Conservation (phyloP, 2,797 vertebrate genomes). For the Todus mexicanus region DNA sequence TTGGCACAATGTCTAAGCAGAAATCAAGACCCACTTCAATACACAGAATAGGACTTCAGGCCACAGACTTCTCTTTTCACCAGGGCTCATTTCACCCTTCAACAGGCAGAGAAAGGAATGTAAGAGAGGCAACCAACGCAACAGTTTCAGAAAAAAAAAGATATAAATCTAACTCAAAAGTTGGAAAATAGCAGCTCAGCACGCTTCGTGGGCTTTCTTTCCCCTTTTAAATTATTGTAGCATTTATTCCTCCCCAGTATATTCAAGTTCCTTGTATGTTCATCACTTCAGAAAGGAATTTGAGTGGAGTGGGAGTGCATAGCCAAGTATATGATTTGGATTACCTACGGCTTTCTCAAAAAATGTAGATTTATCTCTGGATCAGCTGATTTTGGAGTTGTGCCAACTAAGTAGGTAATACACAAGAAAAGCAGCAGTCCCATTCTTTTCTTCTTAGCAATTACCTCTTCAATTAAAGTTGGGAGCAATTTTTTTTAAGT, state of each 20-base stretch:
- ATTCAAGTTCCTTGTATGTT: constrained; percentile 19
- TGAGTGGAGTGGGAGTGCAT: constrained; percentile 12
- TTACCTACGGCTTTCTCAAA: constrained; percentile 19
- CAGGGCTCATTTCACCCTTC: neutral
- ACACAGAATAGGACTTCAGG: neutral
- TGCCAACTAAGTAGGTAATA: neutral
- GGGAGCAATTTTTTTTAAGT: neutral
- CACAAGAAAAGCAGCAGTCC: neutral
- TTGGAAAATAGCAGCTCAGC: constrained; percentile 27
- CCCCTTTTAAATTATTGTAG: constrained; percentile 19
- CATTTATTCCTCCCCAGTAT: constrained; percentile 16
- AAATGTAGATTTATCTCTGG: constrained; percentile 2
- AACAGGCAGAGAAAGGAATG: neutral
- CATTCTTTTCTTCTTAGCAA: neutral
- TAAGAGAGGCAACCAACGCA: neutral
- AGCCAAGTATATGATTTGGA: neutral
- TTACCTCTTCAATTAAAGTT: neutral
- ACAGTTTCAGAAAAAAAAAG: neutral
- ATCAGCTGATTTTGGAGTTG: neutral
- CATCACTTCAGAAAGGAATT: constrained; percentile 27
- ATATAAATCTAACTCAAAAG: neutral
- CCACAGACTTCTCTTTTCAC: neutral
- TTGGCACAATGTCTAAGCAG: neutral
- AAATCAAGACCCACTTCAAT: neutral
- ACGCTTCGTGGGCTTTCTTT: constrained; percentile 9